Evolutionary conservation across 2,797 vertebrate genomes (phyloP).

Genomic region (Tangara arthus): DNA sequence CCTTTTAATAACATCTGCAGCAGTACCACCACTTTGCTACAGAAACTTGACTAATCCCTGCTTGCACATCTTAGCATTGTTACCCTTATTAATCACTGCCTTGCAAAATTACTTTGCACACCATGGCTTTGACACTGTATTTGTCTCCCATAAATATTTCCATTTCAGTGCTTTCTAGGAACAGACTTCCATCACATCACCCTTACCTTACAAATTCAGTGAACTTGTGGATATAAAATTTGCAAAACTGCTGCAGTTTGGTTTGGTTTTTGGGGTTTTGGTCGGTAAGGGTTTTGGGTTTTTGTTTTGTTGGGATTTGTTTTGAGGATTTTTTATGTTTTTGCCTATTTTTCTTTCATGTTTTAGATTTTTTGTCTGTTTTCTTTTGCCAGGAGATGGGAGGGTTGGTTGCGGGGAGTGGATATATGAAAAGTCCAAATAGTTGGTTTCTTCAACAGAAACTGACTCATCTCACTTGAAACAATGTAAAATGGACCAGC

Average conservation of each 20-base stretch:
- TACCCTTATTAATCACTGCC: neutral
- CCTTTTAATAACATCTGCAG: neutral
- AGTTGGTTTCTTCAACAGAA: neutral
- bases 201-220: neutral
- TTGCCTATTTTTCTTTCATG: neutral
- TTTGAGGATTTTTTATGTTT: rapidly evolving
- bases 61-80: neutral
- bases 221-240: neutral
- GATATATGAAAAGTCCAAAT: neutral
- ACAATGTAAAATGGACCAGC: neutral
- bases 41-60: neutral
- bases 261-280: neutral
- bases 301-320: neutral
- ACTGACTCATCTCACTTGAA: neutral
- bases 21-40: neutral
- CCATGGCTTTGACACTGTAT: neutral
- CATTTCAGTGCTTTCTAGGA: neutral
- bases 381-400: neutral
- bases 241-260: neutral
- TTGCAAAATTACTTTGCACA: neutral
- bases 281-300: rapidly evolving
- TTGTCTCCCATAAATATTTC: neutral
- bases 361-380: neutral
- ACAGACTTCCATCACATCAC: neutral
- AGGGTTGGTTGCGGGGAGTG: rapidly evolving